Evolutionary conservation across 2,888 invertebrate species (phyloP).

Genomic region (Andrena fulva): DNA sequence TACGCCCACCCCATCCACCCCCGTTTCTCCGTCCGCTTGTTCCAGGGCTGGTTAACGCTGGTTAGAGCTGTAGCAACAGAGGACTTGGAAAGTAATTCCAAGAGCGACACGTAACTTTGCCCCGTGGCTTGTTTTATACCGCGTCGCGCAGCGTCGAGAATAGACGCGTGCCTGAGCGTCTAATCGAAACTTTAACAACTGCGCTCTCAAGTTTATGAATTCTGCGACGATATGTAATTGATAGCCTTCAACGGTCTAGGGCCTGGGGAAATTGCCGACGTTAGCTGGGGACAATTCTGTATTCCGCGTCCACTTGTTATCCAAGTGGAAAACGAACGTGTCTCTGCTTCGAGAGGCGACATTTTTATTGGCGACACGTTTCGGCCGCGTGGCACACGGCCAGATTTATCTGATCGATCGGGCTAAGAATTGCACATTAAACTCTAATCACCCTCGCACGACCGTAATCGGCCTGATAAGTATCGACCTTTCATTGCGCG

Average conservation of each 20-base stretch:
- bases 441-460: constrained; percentile 14
- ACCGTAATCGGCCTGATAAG: constrained; percentile 38
- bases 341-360: neutral
- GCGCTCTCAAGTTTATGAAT: neutral
- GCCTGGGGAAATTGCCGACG: neutral
- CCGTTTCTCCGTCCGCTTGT: neutral
- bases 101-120: constrained; percentile 28
- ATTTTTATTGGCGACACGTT: constrained; percentile 39
- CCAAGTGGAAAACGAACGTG: constrained; percentile 5
- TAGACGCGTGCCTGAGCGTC: constrained; percentile 6
- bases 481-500: neutral
- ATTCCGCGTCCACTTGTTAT: neutral
- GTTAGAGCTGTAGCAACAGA: constrained; percentile 6
- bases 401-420: constrained; percentile 50
- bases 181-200: constrained; percentile 29
- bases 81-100: constrained; percentile 42
- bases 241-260: neutral
- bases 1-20: neutral
- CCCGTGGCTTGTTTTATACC: neutral
- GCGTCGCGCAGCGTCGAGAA: neutral
- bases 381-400: constrained; percentile 36
- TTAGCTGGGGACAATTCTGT: neutral
- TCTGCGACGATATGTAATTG: neutral
- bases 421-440: constrained; percentile 25
- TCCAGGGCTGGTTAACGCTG: constrained; percentile 28